These are phyloP conservation scores for Cybosia mesomella DNA, from an alignment of 2,888 invertebrate species.

Conservation along the genomic window DNA sequence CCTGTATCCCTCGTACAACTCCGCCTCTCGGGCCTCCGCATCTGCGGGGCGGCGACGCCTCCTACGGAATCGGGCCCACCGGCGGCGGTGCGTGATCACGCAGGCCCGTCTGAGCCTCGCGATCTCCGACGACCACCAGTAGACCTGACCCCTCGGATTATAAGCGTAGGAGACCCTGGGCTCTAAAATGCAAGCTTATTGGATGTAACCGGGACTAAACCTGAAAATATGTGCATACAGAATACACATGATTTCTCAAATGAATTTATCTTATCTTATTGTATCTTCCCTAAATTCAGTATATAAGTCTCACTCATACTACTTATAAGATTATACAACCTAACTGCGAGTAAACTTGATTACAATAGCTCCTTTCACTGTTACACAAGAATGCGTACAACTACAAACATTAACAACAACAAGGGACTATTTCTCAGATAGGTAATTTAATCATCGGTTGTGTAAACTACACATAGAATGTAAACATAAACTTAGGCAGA, in stretches of 20 bases:
- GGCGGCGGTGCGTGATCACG: too few species aligned
- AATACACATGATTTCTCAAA: background rate
- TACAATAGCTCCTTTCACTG: background rate
- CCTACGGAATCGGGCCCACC: too few species aligned
- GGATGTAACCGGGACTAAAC: background rate
- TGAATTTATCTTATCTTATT: background rate
- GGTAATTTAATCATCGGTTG: slow-evolving; percentile 45
- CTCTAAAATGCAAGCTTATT: background rate
- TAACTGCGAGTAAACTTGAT: background rate
- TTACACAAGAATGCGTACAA: background rate
- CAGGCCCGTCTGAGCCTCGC: too few species aligned
- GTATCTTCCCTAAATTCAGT: background rate
- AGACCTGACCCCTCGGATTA: too few species aligned
- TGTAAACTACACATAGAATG: slow-evolving; percentile 44
- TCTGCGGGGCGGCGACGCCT: too few species aligned
- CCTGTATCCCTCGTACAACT: too few species aligned
- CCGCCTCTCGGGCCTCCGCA: too few species aligned
- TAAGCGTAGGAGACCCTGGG: too few species aligned
- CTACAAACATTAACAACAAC: slow-evolving; percentile 20
- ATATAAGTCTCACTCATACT: background rate
- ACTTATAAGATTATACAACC: background rate
- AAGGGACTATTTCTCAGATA: slow-evolving; percentile 28
- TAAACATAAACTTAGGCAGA: slow-evolving; percentile 49
- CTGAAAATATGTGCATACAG: background rate
- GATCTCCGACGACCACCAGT: too few species aligned